Evolutionary conservation across 2,888 invertebrate genomes (phyloP).

Genomic region (Agonopterix subpropinquella): DNA sequence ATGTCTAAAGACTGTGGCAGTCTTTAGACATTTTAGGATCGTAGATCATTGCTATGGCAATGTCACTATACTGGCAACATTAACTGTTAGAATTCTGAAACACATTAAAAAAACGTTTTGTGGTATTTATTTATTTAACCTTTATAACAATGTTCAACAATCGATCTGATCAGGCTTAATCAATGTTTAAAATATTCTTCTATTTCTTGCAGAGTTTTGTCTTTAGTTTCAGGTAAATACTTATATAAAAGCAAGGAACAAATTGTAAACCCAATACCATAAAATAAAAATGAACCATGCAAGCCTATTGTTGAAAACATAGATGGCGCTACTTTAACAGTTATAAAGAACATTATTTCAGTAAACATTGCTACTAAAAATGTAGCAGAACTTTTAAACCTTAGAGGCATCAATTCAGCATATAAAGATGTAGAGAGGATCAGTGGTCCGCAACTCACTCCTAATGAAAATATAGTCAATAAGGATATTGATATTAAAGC

Average conservation of each 20-base stretch:
- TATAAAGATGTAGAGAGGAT: conserved; percentile 40
- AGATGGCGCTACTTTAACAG: conserved; percentile 34
- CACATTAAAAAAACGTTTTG: too few species aligned
- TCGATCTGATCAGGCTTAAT: too few species aligned
- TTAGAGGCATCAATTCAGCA: conserved; percentile 41
- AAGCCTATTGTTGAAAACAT: conserved; percentile 34
- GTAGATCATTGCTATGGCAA: too few species aligned
- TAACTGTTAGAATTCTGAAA: too few species aligned
- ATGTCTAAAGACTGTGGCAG: too few species aligned
- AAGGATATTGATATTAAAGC: conserved; percentile 32
- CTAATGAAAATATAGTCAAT: conserved; percentile 38
- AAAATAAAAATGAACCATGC: conserved; percentile 36
- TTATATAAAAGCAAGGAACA: conserved; percentile 14
- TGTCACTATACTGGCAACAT: too few species aligned
- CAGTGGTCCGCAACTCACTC: conserved; percentile 46
- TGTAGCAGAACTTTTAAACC: conserved; percentile 34
- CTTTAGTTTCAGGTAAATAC: conserved; percentile 24
- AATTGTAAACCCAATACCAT: conserved; percentile 13
- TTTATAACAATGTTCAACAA: too few species aligned
- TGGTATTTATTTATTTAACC: too few species aligned
- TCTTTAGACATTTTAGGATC: too few species aligned
- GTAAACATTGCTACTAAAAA: conserved; percentile 28
- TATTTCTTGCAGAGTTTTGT: conserved; percentile 14
- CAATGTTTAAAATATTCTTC: background rate
- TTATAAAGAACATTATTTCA: conserved; percentile 27